phyloP scores from a whole-genome alignment of 2,113 vertebrate species.

The Microtus oregoni region DNA sequence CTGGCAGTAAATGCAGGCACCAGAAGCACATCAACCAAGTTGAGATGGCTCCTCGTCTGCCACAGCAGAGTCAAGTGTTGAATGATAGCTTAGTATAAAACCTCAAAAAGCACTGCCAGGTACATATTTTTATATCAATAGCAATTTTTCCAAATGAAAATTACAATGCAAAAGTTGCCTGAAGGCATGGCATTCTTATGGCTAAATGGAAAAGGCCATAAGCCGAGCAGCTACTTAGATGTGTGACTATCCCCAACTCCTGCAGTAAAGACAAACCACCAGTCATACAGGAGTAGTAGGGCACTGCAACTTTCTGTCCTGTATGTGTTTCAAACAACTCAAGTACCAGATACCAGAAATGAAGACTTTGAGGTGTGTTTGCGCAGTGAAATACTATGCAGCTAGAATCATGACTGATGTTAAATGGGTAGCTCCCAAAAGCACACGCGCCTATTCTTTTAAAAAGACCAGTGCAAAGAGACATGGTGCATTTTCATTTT shows the following conservation, averaged over 20 bases:
- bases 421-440: no score
- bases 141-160: constrained; percentile 1
- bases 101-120: background rate
- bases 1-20: background rate
- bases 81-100: background rate
- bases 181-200: background rate
- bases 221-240: constrained; percentile 10
- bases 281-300: no score
- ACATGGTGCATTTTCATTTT: no score
- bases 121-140: background rate
- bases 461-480: no score
- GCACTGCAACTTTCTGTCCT: no score
- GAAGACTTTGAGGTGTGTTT: no score
- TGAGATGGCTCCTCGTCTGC: background rate
- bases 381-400: no score
- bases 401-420: no score
- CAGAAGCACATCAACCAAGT: background rate
- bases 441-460: no score
- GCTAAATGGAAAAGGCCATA: background rate
- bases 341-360: no score
- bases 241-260: background rate
- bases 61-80: background rate
- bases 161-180: background rate
- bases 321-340: no score
- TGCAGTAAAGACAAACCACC: no score